Base-by-base conservation (phyloP, 30 jellyfish, hydroid and myxozoan species). In the Pelagia noctiluca region DNA sequence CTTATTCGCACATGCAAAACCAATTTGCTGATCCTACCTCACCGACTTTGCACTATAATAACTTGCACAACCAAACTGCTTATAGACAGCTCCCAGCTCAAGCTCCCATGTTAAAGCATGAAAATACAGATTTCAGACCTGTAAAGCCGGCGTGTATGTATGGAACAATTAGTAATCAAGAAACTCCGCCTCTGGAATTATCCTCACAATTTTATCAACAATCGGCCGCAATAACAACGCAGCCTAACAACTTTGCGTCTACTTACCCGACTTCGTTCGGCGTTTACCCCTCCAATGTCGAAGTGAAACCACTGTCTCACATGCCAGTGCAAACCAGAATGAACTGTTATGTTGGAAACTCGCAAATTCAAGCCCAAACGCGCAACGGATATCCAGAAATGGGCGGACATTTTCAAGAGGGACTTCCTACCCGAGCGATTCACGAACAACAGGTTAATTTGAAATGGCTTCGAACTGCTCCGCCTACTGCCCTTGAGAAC, bases 391-490 rank as follows among this genome's bases (percentile, higher is more conserved):
- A 68, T 70, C 83, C 54, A 64, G 86, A 82, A 50, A 82, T 70
- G 92, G 92, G 92, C 92, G 92, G 92, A 82, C 92, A 82, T 82
- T 82, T 82, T 70, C 81, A 82, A 70, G 92, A 82, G 92, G 86
- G 86, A 82, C 92, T 82, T 82, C 92, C 92, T 82, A 68, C 92
- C 60, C 86, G 70, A 82, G n/a, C n/a, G n/a, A n/a, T n/a, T n/a
- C n/a, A n/a, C n/a, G 92, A 70, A 82, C 92, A 82, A 82, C 92
- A 82, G 92, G 92, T 82, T 69, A 82, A 82, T 82, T 82, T 82
- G 69, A 82, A 82, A 82, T 82, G 92, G 92, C 92, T 82, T 82
- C 92, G 92, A 36, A 82, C 72, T 82, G 92, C 92, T 82, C 92
- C 92, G 92, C 92, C 92, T 82, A 31, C 92, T 82, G 92, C 70